Conservation (phyloP, 2,113 vertebrate species). For the Amblyornis subalaris region DNA sequence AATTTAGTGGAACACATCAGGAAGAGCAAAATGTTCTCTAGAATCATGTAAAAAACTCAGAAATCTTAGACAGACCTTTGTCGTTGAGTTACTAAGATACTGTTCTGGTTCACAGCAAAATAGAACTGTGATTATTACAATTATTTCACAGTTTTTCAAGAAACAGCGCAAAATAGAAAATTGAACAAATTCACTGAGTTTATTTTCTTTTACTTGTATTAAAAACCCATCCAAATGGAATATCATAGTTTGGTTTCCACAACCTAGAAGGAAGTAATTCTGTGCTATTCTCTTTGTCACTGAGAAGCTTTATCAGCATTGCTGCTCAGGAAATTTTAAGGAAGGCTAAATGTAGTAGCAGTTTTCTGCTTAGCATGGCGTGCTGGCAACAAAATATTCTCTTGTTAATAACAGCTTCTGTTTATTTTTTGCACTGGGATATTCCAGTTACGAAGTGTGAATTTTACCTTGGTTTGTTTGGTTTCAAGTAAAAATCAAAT, state of each 20-base stretch:
- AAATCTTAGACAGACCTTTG: not conserved
- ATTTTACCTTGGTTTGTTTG: not conserved
- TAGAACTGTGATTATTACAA: not conserved
- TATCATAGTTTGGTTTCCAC: not conserved
- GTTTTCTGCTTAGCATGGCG: not conserved
- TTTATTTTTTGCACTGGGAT: conserved; percentile 30
- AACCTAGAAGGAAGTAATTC: not conserved
- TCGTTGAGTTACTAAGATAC: not conserved
- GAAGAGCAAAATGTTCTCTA: not conserved
- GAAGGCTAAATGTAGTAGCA: conserved; percentile 20
- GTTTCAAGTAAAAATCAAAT: not conserved
- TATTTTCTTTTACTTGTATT: not conserved
- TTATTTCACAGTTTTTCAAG: not conserved
- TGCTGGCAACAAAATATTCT: conserved; percentile 21
- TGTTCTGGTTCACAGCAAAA: not conserved
- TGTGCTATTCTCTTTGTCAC: not conserved
- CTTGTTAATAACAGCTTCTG: conserved; percentile 42
- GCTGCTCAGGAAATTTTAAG: not conserved
- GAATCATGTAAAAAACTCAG: not conserved
- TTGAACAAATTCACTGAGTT: not conserved
- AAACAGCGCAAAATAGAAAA: not conserved
- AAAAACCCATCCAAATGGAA: fast-evolving
- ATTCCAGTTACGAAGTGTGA: conserved; percentile 13
- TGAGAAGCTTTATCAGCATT: not conserved
- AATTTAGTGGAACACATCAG: not conserved